These are phyloP conservation scores for Clarias gariepinus DNA, from an alignment of 2,113 vertebrate species.

Conservation along the genomic window DNA sequence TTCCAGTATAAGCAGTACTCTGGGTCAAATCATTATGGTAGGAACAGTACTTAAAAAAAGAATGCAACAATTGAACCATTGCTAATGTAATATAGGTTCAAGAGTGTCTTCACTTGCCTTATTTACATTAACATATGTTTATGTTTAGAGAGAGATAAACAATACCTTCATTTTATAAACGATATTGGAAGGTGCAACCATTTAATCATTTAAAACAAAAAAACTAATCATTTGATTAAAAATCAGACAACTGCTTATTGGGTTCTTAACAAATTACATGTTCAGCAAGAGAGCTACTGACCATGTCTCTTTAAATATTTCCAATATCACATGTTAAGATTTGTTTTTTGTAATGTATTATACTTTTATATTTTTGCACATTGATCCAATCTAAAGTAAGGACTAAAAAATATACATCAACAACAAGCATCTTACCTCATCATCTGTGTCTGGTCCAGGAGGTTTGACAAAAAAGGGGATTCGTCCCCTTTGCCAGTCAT, in stretches of 20 bases:
- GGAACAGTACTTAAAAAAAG: neutral
- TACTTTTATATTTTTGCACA: neutral
- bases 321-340: neutral
- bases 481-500: slow-evolving; percentile 96
- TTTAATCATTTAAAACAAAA: neutral
- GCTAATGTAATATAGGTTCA: neutral
- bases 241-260: neutral
- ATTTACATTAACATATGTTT: neutral
- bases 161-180: neutral
- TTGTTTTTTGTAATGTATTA: neutral
- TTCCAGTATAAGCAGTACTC: neutral
- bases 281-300: neutral
- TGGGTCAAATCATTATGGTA: slow-evolving; percentile 1
- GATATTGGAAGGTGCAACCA: neutral
- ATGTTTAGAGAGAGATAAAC: neutral
- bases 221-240: no score
- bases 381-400: neutral
- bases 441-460: slow-evolving; percentile 74
- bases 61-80: neutral
- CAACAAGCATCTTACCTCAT: slow-evolving; percentile 70
- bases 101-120: neutral
- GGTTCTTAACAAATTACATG: neutral
- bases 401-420: neutral
- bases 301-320: neutral
- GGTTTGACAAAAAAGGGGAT: slow-evolving; percentile 98